Evolutionary conservation across 2,113 vertebrate species (phyloP).

Genomic region (Columbina picui): DNA sequence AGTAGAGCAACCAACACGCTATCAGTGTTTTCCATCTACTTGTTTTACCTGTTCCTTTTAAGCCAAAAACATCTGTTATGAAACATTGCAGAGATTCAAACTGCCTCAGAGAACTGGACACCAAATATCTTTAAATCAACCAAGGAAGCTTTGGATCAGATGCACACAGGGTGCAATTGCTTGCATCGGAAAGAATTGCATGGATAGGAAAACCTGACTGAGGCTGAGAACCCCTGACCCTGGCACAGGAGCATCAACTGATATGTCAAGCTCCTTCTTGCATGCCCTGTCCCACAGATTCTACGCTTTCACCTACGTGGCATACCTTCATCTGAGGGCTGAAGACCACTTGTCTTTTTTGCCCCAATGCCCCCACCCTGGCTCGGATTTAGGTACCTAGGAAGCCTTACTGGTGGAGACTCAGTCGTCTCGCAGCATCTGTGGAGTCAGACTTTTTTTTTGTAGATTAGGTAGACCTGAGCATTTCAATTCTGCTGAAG

Average conservation of each 20-base stretch:
- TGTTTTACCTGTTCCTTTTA: neutral
- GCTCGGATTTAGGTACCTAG: neutral
- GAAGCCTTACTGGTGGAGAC: neutral
- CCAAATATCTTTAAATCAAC: neutral
- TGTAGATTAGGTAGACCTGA: neutral
- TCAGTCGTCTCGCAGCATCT: neutral
- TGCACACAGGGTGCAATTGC: neutral
- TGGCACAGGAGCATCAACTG: neutral
- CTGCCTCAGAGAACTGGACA: neutral
- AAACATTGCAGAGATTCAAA: conserved; percentile 14
- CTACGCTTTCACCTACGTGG: neutral
- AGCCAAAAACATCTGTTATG: neutral
- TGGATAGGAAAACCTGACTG: neutral
- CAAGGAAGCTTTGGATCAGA: neutral
- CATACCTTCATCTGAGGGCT: neutral
- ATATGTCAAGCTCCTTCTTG: neutral
- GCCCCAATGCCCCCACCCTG: neutral
- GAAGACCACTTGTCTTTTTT: neutral
- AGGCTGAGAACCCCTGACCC: neutral
- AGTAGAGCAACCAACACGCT: neutral
- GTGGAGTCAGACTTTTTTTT: neutral
- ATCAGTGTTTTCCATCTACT: neutral
- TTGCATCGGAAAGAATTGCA: neutral
- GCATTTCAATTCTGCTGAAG: neutral
- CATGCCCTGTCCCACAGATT: neutral